Evolutionary conservation across 2,888 invertebrate genomes (phyloP), one percentile per base, ranked within the genome.

Genomic region (Polydesmus complanatus): DNA sequence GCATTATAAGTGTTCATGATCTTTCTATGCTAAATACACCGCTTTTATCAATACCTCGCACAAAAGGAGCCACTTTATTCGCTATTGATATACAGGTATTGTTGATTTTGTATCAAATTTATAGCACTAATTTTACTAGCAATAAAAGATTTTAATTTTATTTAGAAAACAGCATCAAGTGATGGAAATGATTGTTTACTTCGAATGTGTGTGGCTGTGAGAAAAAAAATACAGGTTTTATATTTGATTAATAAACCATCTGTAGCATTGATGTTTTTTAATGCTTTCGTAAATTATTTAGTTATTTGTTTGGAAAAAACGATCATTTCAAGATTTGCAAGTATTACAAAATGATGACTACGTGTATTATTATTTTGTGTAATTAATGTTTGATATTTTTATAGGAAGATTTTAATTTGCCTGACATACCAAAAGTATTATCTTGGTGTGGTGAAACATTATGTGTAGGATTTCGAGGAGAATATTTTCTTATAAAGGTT

Each of bases 11-110:
- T 69, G 83, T 88, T 27, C 87, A 92, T 74, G 89, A 91, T 73
- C 80, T 92, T 58, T 85, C 83, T 70, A 82, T 84, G 22, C 81
- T 83, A 48, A 87, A 86, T 72, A 89, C 92, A 72, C 85, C 87
- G 55, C 78, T 86, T 66, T 80, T 90, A 54, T 83, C 84, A 68
- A 78, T 93, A 61, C 77, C 79, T 62, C 84, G 84, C 71, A 89
- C 92, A 0, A 88, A 85, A 75, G 95, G 95, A 58, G 93, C 94
- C 53, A 86, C 87, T 58, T 76, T 91, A 61, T 96, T 96, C 78
- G 84, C 89, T 25, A 75, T 90, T 67, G 85, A 90, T 74, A 62
- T 69, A 2, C 63, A 64, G 56, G 63, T 62, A 58, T 49, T 23
- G n/a, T n/a, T n/a, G n/a, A n/a, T n/a, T n/a, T n/a, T n/a, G n/a